Conservation (phyloP, 2,888 invertebrate genomes). For the Zele albiditarsus region DNA sequence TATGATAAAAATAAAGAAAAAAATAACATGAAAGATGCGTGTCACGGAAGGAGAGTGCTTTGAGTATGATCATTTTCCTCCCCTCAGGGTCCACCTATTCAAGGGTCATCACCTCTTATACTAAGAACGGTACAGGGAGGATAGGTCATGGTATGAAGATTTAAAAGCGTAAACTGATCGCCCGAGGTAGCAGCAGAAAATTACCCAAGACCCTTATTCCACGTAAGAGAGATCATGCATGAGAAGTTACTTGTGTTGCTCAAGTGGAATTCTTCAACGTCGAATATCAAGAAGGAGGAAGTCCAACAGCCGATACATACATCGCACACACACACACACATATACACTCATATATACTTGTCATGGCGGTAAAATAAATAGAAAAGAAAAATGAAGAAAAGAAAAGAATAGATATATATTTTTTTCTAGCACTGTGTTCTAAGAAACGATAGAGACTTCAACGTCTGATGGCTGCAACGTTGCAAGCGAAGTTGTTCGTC, state of each 20-base stretch:
- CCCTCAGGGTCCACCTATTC: neutral
- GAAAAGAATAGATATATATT: neutral
- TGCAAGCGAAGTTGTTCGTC: neutral
- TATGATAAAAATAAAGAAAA: neutral
- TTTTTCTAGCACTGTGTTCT: slow-evolving; percentile 28
- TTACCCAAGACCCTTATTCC: slow-evolving; percentile 25
- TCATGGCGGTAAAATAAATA: slow-evolving; percentile 32
- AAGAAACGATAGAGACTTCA: slow-evolving; percentile 29
- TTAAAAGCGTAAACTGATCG: slow-evolving; percentile 34
- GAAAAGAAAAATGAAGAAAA: neutral
- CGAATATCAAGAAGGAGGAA: slow-evolving; percentile 27
- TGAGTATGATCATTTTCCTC: neutral
- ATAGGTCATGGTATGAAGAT: slow-evolving; percentile 34
- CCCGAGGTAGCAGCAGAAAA: slow-evolving; percentile 10
- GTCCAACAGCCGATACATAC: slow-evolving; percentile 19
- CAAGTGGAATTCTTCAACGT: slow-evolving; percentile 4
- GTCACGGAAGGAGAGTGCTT: slow-evolving; percentile 28
- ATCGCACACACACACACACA: neutral
- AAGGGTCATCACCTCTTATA: slow-evolving; percentile 28
- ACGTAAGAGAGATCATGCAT: slow-evolving; percentile 26
- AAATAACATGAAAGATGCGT: slow-evolving; percentile 17
- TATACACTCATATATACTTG: slow-evolving; percentile 1
- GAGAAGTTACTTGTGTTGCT: slow-evolving; percentile 14
- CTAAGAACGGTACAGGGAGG: slow-evolving; percentile 23
- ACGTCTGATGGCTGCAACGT: slow-evolving; percentile 8